Evolutionary conservation across 2,797 vertebrate species (phyloP).

Genomic region (Forpus xanthops): DNA sequence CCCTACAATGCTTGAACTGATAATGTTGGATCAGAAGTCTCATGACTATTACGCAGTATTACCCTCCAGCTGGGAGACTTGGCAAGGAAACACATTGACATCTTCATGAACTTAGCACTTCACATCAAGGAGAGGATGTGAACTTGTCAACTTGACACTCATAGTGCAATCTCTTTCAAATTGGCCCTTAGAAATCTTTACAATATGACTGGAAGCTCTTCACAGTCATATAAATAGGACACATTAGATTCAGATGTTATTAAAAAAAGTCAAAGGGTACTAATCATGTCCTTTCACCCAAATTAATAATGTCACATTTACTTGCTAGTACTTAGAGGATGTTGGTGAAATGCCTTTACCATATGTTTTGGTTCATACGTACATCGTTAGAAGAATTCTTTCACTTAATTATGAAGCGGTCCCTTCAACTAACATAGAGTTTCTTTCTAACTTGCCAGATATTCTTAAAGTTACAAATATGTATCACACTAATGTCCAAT

Average conservation of each 20-base stretch:
- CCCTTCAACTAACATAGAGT: background rate
- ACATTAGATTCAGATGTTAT: background rate
- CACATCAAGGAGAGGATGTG: conserved; percentile 35
- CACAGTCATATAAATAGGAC: background rate
- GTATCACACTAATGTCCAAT: background rate
- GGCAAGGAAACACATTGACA: conserved; percentile 29
- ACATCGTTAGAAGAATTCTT: background rate
- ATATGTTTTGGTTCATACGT: background rate
- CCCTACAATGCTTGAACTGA: background rate
- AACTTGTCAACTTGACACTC: conserved; percentile 50
- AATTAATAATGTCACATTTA: conserved; percentile 35
- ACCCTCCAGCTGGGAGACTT: conserved; percentile 51
- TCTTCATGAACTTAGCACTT: conserved; percentile 64
- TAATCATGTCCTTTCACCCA: background rate
- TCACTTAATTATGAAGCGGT: background rate
- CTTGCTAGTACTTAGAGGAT: background rate
- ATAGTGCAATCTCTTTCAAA: background rate
- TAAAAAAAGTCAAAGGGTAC: conserved; percentile 6
- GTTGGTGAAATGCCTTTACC: conserved; percentile 7
- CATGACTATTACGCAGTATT: background rate
- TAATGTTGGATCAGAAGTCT: background rate
- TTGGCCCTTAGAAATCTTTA: conserved; percentile 43
- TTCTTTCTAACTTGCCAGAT: background rate
- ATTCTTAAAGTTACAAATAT: background rate
- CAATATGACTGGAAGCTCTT: conserved; percentile 49